These are phyloP conservation scores for Pogonophryne albipinna DNA, from an alignment of 2,797 vertebrate genomes.

Conservation along the genomic window DNA sequence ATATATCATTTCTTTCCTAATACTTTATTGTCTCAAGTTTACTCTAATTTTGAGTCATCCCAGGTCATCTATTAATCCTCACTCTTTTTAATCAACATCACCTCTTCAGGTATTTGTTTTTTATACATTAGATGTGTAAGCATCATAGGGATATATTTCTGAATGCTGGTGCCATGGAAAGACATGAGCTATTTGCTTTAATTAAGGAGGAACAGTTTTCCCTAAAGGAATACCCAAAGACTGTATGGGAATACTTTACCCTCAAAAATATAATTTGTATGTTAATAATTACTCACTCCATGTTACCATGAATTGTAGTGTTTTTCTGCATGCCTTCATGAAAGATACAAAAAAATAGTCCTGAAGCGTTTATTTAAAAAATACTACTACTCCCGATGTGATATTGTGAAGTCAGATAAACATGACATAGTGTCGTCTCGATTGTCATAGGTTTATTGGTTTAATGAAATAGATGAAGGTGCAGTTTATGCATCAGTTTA, in stretches of 20 bases:
- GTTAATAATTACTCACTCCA: too few species aligned
- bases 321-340: too few species aligned
- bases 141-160: not conserved
- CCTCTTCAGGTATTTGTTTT: not conserved
- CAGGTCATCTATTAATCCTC: not conserved
- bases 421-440: not conserved
- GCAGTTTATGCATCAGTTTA: not conserved
- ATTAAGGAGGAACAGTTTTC: not conserved
- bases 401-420: not conserved
- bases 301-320: too few species aligned
- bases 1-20: constrained; percentile 1
- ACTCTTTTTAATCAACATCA: not conserved
- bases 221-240: too few species aligned
- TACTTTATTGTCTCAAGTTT: constrained; percentile 10
- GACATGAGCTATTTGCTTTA: not conserved
- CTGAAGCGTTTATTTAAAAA: too few species aligned
- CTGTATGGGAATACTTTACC: too few species aligned
- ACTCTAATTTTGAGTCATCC: not conserved
- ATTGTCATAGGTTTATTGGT: not conserved
- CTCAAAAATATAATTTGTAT: too few species aligned
- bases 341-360: too few species aligned
- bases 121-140: not conserved
- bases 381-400: not conserved
- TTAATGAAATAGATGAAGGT: too few species aligned
- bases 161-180: not conserved